These are phyloP conservation scores for Heliconius aoede DNA, from an alignment of 2,888 invertebrate species.

Conservation along the genomic window DNA sequence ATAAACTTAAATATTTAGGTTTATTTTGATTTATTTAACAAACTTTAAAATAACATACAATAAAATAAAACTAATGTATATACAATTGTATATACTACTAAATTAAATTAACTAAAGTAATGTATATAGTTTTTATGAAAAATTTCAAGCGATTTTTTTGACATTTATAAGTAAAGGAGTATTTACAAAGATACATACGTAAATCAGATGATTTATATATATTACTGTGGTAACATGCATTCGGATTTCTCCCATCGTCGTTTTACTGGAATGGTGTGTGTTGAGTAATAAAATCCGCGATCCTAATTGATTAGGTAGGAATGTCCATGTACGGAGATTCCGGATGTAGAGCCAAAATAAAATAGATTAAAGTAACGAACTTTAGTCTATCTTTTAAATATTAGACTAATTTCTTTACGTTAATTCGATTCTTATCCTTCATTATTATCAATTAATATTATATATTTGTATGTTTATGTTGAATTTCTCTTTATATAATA, in stretches of 20 bases:
- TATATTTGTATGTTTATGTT: not conserved
- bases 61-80: no score
- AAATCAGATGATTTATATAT: conserved; percentile 39
- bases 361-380: conserved; percentile 21
- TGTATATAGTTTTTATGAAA: no score
- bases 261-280: conserved; percentile 46
- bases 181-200: conserved; percentile 22
- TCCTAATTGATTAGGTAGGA: conserved; percentile 45
- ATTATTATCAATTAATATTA: not conserved
- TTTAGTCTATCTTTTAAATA: not conserved
- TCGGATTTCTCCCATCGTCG: conserved; percentile 48
- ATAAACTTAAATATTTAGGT: conserved; percentile 67
- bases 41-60: conserved; percentile 11
- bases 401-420: not conserved
- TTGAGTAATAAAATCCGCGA: conserved; percentile 46
- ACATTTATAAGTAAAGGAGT: not conserved
- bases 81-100: no score
- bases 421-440: not conserved
- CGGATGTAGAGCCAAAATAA: conserved; percentile 1
- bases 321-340: conserved; percentile 13
- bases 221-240: conserved; percentile 45
- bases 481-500: not conserved
- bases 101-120: no score
- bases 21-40: conserved; percentile 38
- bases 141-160: no score